Evolutionary conservation across 2,888 invertebrate species (phyloP).

Genomic region (Drosophila macrospina): DNA sequence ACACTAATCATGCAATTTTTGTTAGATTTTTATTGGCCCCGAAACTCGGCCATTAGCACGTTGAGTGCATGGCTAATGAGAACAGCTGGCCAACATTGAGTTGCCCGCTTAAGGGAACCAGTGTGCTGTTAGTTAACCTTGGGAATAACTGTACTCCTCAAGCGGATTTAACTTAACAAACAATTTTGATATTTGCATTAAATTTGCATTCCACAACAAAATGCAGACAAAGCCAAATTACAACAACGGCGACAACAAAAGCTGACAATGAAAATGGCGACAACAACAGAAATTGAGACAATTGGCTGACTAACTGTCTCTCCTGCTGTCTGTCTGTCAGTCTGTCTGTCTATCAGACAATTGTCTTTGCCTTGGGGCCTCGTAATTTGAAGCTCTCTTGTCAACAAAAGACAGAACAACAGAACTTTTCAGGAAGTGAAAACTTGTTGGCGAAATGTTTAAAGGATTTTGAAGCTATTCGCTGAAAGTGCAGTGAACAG

Average conservation of each 20-base stretch:
- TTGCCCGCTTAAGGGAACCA: conserved; percentile 6
- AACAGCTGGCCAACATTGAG: conserved; percentile 25
- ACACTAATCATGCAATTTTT: conserved; percentile 72
- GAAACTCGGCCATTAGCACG: conserved; percentile 67
- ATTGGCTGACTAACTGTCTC: conserved; percentile 55
- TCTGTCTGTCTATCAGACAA: conserved; percentile 49
- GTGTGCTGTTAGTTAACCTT: conserved; percentile 42
- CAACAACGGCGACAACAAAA: conserved; percentile 39
- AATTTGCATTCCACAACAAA: conserved; percentile 60
- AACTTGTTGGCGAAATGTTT: conserved; percentile 39
- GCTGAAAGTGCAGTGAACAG: conserved; percentile 21
- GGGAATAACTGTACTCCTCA: conserved; percentile 17
- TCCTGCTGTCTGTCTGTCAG: conserved; percentile 17
- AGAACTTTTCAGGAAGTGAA: conserved; percentile 44
- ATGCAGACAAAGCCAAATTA: conserved; percentile 42
- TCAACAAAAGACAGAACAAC: conserved; percentile 33
- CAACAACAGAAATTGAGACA: conserved; percentile 69
- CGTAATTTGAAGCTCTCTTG: conserved; percentile 51
- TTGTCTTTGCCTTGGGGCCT: conserved; percentile 57
- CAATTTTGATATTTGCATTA: conserved; percentile 54
- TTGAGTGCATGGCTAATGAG: conserved; percentile 71
- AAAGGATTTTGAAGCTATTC: conserved; percentile 30
- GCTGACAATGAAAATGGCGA: conserved; percentile 48
- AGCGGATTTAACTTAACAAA: conserved; percentile 46
- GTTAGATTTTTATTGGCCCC: conserved; percentile 61